A percentile compares a stretch with the other conserved stretches of the same genome.
phyloP scores from a whole-genome alignment of 2,113 vertebrate genomes.

The Otolemur garnettii region DNA sequence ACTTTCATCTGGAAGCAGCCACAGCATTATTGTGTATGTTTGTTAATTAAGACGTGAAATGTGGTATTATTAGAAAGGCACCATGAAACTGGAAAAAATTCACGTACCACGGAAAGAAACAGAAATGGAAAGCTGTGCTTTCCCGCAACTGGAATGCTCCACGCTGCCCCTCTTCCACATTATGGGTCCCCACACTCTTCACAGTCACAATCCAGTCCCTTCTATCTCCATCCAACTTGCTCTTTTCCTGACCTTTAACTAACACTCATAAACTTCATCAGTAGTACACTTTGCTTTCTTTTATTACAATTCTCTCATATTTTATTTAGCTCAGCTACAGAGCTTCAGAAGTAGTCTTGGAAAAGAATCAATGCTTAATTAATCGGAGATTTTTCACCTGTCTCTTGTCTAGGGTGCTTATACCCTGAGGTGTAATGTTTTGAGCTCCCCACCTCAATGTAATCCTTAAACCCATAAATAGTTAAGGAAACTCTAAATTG shows the following conservation, averaged over 20 bases:
- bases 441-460: too few relatives aligned
- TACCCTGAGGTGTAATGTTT: not conserved
- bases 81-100: not conserved
- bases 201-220: not conserved
- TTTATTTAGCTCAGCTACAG: not conserved
- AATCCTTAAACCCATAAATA: not conserved
- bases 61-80: not conserved
- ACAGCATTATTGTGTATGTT: not conserved
- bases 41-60: slow-evolving; percentile 40
- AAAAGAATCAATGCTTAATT: slow-evolving; percentile 21
- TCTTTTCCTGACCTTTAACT: not conserved
- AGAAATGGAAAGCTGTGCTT: not conserved
- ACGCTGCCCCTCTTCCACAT: not conserved
- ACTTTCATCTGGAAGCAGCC: not conserved
- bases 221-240: not conserved
- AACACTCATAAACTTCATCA: not conserved
- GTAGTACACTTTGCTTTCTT: not conserved
- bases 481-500: not conserved
- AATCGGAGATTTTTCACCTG: not conserved
- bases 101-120: slow-evolving; percentile 1
- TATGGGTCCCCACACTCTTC: not conserved
- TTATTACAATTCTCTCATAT: not conserved
- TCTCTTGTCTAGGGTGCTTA: not conserved
- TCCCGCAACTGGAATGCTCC: not conserved
- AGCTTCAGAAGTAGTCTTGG: slow-evolving; percentile 18